Conservation (phyloP, 1,140 invertebrate genomes). For the Drosophila sturtevanti region DNA sequence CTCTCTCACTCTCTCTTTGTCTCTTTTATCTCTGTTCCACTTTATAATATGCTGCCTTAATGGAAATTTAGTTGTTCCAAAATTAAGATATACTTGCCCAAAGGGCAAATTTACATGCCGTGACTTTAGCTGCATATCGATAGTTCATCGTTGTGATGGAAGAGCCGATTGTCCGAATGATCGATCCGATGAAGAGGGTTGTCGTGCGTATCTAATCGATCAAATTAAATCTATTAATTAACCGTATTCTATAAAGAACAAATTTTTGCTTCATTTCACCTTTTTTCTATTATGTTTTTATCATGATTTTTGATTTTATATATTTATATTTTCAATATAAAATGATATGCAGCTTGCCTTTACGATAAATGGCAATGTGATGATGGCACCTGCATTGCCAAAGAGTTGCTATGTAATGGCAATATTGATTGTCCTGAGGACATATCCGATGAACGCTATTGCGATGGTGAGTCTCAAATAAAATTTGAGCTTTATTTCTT, state of each 20-base stretch:
- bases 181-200: conserved; percentile 84
- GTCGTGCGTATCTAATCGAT: conserved; percentile 84
- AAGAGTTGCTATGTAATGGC: conserved; percentile 86
- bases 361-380: conserved; percentile 86
- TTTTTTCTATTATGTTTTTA: not conserved
- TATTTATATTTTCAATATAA: conserved; percentile 8
- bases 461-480: conserved; percentile 84
- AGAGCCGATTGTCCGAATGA: conserved; percentile 85
- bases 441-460: conserved; percentile 88
- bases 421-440: conserved; percentile 87
- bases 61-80: conserved; percentile 66
- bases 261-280: not conserved
- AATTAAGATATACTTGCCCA: conserved; percentile 82
- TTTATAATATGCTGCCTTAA: conserved; percentile 26
- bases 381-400: conserved; percentile 86
- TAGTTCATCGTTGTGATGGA: conserved; percentile 84
- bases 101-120: conserved; percentile 85
- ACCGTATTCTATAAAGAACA: not conserved
- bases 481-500: too few relatives aligned
- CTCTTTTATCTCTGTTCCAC: conserved; percentile 3
- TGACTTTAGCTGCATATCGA: conserved; percentile 88
- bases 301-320: not conserved
- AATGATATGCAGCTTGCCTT: conserved; percentile 85
- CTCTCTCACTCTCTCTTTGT: conserved; percentile 20
- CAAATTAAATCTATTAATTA: not conserved